Evolutionary conservation across 2,113 vertebrate species (phyloP).

Genomic region (Melanocharis versteri): DNA sequence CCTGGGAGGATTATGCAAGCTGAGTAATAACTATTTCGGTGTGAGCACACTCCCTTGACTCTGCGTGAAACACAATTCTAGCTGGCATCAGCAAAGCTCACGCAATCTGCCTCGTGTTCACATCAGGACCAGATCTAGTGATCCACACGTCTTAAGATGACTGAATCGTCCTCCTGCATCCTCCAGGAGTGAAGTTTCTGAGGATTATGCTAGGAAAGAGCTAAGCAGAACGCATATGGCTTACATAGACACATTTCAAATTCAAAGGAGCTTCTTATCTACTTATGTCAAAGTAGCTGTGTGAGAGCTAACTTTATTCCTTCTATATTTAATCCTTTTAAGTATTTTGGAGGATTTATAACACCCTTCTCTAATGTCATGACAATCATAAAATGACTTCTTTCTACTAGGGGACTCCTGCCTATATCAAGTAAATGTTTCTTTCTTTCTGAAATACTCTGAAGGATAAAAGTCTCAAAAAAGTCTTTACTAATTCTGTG

Average conservation of each 20-base stretch:
- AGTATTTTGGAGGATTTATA: not conserved
- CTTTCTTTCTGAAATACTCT: not conserved
- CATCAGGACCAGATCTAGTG: not conserved
- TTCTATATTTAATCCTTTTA: constrained; percentile 12
- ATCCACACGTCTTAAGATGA: not conserved
- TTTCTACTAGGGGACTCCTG: not conserved
- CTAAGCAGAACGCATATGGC: not conserved
- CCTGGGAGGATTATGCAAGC: not conserved
- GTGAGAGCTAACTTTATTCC: not conserved
- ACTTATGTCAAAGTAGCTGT: not conserved
- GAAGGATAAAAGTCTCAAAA: not conserved
- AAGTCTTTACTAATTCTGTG: not conserved
- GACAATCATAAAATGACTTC: not conserved
- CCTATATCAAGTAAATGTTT: not conserved
- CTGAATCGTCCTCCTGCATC: not conserved
- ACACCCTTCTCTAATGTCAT: not conserved
- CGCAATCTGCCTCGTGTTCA: not conserved
- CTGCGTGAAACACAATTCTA: not conserved
- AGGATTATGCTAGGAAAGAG: not conserved
- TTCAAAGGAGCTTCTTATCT: constrained; percentile 22
- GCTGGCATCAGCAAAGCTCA: not conserved
- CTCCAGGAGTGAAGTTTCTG: not conserved
- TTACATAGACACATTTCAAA: not conserved
- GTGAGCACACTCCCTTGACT: not conserved
- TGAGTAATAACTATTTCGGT: not conserved